These are phyloP conservation scores for Etheostoma spectabile DNA, from an alignment of 2,113 vertebrate species.

Conservation along the genomic window DNA sequence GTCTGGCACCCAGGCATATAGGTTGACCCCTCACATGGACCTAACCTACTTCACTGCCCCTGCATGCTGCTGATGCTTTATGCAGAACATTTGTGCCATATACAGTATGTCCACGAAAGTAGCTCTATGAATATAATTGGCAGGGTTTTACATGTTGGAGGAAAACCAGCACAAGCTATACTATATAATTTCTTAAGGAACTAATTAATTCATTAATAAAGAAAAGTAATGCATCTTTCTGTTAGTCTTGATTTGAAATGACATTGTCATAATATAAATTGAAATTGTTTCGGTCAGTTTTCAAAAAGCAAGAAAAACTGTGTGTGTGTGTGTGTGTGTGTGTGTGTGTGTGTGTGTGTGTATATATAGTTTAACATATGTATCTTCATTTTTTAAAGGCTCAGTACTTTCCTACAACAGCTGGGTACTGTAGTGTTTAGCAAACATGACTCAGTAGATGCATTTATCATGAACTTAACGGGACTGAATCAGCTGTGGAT, in stretches of 20 bases:
- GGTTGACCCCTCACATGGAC: conserved; percentile 31
- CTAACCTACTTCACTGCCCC: conserved; percentile 51
- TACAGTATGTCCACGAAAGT: conserved; percentile 4
- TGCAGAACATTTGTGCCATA: conserved; percentile 27
- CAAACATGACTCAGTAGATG: neutral
- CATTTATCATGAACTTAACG: neutral
- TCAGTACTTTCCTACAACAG: neutral
- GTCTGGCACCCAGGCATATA: conserved; percentile 31
- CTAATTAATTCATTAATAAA: no score
- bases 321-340: no score
- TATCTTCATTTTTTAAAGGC: neutral
- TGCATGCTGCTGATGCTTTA: conserved; percentile 30
- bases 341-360: no score
- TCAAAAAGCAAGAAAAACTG: neutral
- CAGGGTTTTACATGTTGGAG: neutral
- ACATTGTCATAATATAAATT: neutral
- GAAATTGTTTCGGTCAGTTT: neutral
- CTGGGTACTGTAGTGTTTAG: neutral
- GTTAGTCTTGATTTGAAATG: neutral
- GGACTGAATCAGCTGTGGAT: no score
- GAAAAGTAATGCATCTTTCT: no score
- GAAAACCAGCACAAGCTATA: neutral
- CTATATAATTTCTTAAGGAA: no score
- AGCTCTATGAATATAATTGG: neutral
- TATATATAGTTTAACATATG: no score